Evolutionary conservation across 2,113 vertebrate genomes (phyloP).

Genomic region (Siphamia tubifer): DNA sequence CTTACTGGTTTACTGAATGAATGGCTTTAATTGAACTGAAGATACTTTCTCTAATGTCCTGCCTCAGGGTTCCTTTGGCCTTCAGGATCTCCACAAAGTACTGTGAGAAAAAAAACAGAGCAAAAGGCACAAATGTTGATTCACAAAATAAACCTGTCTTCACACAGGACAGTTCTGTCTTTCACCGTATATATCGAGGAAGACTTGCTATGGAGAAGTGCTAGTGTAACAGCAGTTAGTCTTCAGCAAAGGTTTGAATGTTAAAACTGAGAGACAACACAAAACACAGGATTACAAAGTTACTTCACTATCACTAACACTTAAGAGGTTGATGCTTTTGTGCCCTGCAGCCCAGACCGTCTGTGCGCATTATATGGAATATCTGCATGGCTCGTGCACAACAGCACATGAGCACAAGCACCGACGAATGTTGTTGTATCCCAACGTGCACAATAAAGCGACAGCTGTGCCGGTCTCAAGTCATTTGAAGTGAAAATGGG

Average conservation of each 20-base stretch:
- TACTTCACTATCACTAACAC: too few species aligned
- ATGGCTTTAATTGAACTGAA: constrained; percentile 91
- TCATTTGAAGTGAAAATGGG: constrained; percentile 65
- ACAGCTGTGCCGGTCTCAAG: constrained; percentile 57
- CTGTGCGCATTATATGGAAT: neutral
- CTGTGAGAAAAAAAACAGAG: constrained; percentile 73
- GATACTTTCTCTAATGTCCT: constrained; percentile 83
- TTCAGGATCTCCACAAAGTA: constrained; percentile 90
- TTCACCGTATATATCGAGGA: too few species aligned
- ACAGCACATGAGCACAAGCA: neutral
- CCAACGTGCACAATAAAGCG: constrained; percentile 15
- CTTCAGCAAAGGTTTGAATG: constrained; percentile 38
- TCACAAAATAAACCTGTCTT: too few species aligned
- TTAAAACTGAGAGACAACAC: neutral
- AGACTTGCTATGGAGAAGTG: too few species aligned
- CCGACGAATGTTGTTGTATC: constrained; percentile 7
- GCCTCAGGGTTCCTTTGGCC: constrained; percentile 89
- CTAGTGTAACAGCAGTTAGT: too few species aligned
- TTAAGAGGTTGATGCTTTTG: neutral
- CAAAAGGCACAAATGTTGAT: neutral
- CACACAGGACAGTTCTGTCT: too few species aligned
- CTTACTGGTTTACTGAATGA: constrained; percentile 90
- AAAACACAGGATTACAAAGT: too few species aligned
- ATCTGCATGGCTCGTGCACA: neutral
- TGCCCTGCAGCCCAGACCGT: neutral